These are phyloP conservation scores for Mercenaria mercenaria DNA, from an alignment of 1,140 invertebrate genomes.

Conservation along the genomic window DNA sequence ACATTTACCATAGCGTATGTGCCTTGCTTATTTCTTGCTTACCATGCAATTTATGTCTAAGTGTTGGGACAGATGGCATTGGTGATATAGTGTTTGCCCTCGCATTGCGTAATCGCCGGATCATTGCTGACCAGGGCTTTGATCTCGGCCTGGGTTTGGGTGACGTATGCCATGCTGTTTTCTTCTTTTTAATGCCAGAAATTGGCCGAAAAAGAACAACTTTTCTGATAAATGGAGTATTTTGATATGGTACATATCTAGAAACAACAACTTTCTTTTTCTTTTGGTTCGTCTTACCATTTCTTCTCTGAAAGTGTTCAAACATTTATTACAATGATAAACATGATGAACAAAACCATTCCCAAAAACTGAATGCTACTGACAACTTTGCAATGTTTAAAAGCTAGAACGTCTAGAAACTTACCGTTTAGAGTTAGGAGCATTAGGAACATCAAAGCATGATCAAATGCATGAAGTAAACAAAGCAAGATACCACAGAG, in stretches of 20 bases:
- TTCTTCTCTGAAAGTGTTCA: conserved; percentile 24
- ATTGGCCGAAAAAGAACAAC: conserved; percentile 27
- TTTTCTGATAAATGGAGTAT: conserved; percentile 48
- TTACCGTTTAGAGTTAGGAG: too few species aligned
- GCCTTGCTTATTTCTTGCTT: too few species aligned
- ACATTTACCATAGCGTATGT: too few species aligned
- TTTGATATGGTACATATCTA: conserved; percentile 55
- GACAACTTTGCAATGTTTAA: background rate
- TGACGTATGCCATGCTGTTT: background rate
- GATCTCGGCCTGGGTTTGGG: conserved; percentile 25
- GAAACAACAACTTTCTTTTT: conserved; percentile 53
- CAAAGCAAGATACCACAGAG: conserved; percentile 11
- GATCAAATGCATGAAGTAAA: too few species aligned
- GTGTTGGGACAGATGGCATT: conserved; percentile 7
- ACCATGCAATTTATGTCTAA: conserved; percentile 45
- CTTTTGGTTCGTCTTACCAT: conserved; percentile 10
- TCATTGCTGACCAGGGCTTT: conserved; percentile 50
- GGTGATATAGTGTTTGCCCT: conserved; percentile 30
- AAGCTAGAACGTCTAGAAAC: too few species aligned
- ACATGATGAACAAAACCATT: background rate
- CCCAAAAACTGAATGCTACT: background rate
- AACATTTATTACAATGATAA: background rate
- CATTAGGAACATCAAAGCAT: too few species aligned
- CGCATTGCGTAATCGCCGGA: conserved; percentile 26
- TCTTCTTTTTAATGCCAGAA: conserved; percentile 8